These are phyloP conservation scores for Craseonycteris thonglongyai DNA, from an alignment of 2,113 vertebrate species.

Conservation along the genomic window DNA sequence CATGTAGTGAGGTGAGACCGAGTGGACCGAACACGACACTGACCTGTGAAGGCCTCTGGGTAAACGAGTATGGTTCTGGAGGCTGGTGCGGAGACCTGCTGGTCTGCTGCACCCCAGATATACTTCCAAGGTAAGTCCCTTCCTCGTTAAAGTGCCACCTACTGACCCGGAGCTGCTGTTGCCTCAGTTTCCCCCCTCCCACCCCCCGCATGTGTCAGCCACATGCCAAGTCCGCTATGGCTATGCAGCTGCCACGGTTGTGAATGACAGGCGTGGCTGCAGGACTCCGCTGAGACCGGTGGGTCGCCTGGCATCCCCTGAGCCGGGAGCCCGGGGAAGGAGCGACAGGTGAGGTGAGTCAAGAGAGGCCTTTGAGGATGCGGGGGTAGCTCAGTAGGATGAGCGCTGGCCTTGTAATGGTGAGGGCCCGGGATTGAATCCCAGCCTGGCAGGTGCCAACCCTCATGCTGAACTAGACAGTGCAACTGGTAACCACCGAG, in stretches of 20 bases:
- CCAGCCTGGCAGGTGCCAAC: no score
- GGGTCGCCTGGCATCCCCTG: background rate
- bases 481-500: no score
- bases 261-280: background rate
- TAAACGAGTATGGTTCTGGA: background rate
- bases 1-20: background rate
- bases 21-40: background rate
- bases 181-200: background rate
- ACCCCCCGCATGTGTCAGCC: background rate
- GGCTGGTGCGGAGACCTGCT: background rate
- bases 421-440: no score
- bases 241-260: fast-evolving
- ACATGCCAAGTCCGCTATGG: no score
- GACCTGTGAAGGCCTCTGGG: no score
- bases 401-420: no score
- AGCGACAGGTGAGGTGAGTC: no score
- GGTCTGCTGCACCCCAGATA: background rate
- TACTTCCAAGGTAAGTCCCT: background rate
- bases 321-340: background rate
- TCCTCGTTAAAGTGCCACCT: background rate
- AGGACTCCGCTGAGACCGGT: no score
- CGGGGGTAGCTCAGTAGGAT: no score
- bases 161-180: background rate
- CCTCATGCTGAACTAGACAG: no score
- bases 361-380: no score